Base-by-base conservation (phyloP, 2,113 vertebrate species). In the Sciurus niger region DNA sequence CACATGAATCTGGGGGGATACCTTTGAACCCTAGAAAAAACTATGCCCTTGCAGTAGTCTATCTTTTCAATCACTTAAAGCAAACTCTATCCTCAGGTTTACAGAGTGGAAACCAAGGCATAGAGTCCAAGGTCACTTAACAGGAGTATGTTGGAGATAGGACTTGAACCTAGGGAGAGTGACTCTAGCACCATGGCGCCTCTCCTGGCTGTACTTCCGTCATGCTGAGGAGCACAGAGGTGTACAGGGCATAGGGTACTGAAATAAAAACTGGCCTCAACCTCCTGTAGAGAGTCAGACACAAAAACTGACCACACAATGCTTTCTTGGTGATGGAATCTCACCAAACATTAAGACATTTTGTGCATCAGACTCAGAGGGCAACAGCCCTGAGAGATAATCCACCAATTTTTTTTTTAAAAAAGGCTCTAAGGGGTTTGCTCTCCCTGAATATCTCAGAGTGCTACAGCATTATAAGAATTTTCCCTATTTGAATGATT, bases 401-500 rank as follows among this genome's bases (percentile, higher is more conserved):
- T 95, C 96, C 87, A 94, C 51, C 63, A 94, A 77, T 84, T 92
- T 95, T 70, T 92, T 92, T 90, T 93, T 80, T n/a, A n/a, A 30
- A 93, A 96, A 92, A 58, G 60, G n/a, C 51, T 91, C 37, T 20
- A 89, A 87, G 32, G 58, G 63, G 63, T 51, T 94, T 89, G 79
- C 53, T 77, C 90, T 92, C 90, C 70, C 90, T 67, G 25, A 73
- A 84, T 95, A 84, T 80, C 90, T 82, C 92, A 78, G 55, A 89
- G 79, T 92, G 84, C 78, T 93, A 84, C 72, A 96, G 94, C 79
- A n/a, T 37, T 88, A 89, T 87, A 96, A 74, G 95, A 97, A 88
- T 95, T 97, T 97, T 97, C 90, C 96, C 92, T 82, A 83, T 95
- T 95, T 94, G 77, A 96, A 92, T 68, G 88, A 95, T 93, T 96